Percentiles rank a stretch among this genome's conserved stretches.
Evolutionary conservation across 1,140 invertebrate genomes (phyloP).

Genomic region (Nasonia giraulti): DNA sequence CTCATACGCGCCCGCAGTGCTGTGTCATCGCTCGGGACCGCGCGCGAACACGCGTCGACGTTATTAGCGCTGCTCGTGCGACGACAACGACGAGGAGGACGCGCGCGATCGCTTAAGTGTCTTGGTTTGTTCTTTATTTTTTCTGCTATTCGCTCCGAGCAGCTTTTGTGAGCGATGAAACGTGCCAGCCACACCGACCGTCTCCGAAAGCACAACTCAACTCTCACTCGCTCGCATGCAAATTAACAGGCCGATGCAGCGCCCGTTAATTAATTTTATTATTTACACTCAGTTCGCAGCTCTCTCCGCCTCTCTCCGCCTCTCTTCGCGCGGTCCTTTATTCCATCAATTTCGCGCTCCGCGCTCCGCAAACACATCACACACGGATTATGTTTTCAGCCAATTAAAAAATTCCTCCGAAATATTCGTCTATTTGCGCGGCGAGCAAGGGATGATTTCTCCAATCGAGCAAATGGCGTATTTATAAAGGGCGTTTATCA

Average conservation of each 20-base stretch:
- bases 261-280: constrained; percentile 18
- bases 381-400: background rate
- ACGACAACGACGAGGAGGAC: background rate
- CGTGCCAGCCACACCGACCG: background rate
- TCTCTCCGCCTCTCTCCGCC: background rate
- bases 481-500: constrained; percentile 14
- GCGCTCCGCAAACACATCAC: background rate
- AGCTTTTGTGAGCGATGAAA: constrained; percentile 11
- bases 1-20: background rate
- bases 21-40: constrained; percentile 16
- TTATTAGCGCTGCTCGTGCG: constrained; percentile 8
- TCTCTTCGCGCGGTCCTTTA: background rate
- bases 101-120: background rate
- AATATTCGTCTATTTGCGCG: background rate
- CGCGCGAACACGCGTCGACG: no score
- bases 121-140: background rate
- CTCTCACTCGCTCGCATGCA: background rate
- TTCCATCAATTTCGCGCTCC: background rate
- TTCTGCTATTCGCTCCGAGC: background rate
- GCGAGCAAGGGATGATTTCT: constrained; percentile 17
- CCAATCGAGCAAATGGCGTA: constrained; percentile 3
- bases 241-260: background rate
- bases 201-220: background rate
- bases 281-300: constrained; percentile 10
- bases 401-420: constrained; percentile 7